phyloP scores from a whole-genome alignment of 2,888 invertebrate genomes.

The Caprella mutica region DNA sequence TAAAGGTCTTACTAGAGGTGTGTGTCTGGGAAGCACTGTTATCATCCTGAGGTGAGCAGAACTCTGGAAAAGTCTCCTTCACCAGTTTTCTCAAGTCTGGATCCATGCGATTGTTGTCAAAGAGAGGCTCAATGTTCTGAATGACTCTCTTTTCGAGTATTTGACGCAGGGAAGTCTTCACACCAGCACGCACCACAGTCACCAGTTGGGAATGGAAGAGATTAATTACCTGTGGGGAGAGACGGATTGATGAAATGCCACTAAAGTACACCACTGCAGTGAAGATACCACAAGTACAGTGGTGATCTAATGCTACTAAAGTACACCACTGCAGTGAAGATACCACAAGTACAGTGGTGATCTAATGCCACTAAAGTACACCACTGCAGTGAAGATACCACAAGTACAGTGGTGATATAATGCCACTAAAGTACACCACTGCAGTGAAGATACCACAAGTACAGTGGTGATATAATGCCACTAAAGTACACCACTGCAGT shows the following conservation, averaged over 20 bases:
- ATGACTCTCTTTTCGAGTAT: slow-evolving; percentile 85
- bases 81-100: slow-evolving; percentile 70
- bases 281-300: too few relatives aligned
- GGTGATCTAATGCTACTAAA: not conserved
- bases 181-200: slow-evolving; percentile 66
- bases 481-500: too few relatives aligned
- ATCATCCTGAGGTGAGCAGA: slow-evolving; percentile 53
- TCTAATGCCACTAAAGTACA: too few relatives aligned
- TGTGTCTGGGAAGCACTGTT: slow-evolving; percentile 4
- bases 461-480: too few relatives aligned
- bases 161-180: slow-evolving; percentile 68
- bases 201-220: slow-evolving; percentile 70
- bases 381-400: too few relatives aligned
- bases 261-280: too few relatives aligned
- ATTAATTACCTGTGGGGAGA: slow-evolving; percentile 58
- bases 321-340: too few relatives aligned
- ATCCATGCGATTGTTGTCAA: slow-evolving; percentile 78
- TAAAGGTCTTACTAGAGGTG: slow-evolving; percentile 37
- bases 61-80: slow-evolving; percentile 81
- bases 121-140: slow-evolving; percentile 69
- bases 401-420: too few relatives aligned
- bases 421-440: too few relatives aligned
- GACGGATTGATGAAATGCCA: too few relatives aligned
- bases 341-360: too few relatives aligned
- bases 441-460: too few relatives aligned